Evolutionary conservation across 2,113 vertebrate species (phyloP).

Genomic region (Cairina moschata): DNA sequence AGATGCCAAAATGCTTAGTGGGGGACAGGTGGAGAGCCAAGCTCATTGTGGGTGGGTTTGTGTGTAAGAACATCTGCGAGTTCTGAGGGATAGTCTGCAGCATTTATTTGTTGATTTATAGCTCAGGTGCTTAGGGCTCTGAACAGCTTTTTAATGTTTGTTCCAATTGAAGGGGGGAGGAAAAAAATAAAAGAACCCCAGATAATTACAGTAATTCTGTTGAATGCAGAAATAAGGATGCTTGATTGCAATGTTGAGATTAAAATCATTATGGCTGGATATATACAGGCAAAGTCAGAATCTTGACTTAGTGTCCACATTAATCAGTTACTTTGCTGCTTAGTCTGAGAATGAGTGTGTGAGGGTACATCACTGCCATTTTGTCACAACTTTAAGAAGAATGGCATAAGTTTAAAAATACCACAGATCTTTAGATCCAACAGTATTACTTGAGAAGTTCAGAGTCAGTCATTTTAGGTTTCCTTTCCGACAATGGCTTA

Average conservation of each 20-base stretch:
- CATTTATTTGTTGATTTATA: background rate
- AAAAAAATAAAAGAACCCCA: background rate
- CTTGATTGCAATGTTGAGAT: background rate
- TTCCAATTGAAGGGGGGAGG: background rate
- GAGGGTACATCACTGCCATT: background rate
- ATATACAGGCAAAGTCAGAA: background rate
- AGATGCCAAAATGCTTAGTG: background rate
- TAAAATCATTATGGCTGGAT: background rate
- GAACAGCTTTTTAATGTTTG: background rate
- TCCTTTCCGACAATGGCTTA: conserved; percentile 6
- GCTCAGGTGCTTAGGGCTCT: background rate
- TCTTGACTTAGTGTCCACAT: background rate
- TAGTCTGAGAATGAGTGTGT: background rate
- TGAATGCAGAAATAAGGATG: background rate
- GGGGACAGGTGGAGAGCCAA: background rate
- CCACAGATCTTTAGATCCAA: background rate
- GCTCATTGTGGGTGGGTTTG: background rate
- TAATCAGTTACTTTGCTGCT: background rate
- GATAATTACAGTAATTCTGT: background rate
- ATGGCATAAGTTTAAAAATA: background rate
- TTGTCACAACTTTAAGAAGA: background rate
- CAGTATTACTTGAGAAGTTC: background rate
- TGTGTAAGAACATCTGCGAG: background rate
- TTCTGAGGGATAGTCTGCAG: background rate
- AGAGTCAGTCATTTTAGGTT: background rate